Percentiles rank a stretch among this genome's conserved stretches.
Evolutionary conservation across 2,797 vertebrate genomes (phyloP).

Genomic region (Enteromius anoplus): DNA sequence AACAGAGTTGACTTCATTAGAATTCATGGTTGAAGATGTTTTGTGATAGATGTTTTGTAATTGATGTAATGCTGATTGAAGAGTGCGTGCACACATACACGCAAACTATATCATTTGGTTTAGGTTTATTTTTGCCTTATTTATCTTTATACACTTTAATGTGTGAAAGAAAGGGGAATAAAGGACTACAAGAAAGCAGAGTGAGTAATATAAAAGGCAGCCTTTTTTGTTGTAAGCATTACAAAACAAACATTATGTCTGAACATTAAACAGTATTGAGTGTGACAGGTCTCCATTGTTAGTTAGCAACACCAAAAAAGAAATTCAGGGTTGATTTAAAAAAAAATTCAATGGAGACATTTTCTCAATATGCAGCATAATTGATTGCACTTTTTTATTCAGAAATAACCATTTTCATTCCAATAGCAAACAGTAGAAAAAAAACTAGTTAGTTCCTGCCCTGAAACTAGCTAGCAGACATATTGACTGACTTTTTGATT

Average conservation of each 20-base stretch:
- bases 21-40: conserved; percentile 14
- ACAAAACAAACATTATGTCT: neutral
- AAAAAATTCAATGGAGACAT: conserved; percentile 52
- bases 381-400: conserved; percentile 9
- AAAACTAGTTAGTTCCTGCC: neutral
- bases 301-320: neutral
- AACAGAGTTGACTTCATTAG: conserved; percentile 5
- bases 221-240: neutral
- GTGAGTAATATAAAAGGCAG: neutral
- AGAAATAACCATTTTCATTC: conserved; percentile 36
- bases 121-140: neutral
- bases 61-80: neutral
- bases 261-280: neutral
- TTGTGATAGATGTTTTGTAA: conserved; percentile 6
- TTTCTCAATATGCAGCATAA: conserved; percentile 52
- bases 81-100: neutral
- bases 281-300: neutral
- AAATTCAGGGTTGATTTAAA: neutral
- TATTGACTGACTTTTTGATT: conserved; percentile 2
- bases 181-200: neutral
- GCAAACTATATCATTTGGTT: neutral
- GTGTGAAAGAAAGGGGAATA: neutral
- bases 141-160: neutral
- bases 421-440: conserved; percentile 33
- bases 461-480: conserved; percentile 7